A percentile compares a stretch with the other conserved stretches of the same genome.
phyloP scores from a whole-genome alignment of 2,797 vertebrate genomes.

The Benthosema pterotum region DNA sequence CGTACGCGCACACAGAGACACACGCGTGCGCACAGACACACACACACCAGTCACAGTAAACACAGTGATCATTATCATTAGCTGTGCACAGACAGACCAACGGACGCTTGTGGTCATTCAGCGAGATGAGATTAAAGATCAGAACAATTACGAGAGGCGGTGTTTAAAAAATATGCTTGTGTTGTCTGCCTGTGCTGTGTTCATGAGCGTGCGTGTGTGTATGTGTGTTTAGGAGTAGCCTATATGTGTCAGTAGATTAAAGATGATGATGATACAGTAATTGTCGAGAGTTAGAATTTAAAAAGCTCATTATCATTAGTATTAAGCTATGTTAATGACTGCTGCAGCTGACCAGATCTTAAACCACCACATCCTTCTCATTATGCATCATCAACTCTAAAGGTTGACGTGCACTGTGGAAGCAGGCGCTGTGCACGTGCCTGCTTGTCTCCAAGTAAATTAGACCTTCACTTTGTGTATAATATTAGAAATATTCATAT shows the following conservation, averaged over 20 bases:
- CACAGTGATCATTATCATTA: conserved; percentile 68
- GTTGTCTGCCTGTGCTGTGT: conserved; percentile 8
- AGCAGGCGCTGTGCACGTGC: neutral
- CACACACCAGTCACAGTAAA: neutral
- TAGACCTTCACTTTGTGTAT: too few relatives aligned
- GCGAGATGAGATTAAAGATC: conserved; percentile 43
- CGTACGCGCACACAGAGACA: conserved; percentile 18
- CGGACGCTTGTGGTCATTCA: conserved; percentile 70
- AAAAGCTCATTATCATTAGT: conserved; percentile 63
- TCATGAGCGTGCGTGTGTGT: neutral
- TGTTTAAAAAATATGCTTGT: conserved; percentile 16
- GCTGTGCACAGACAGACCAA: conserved; percentile 54
- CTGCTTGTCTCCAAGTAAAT: too few relatives aligned
- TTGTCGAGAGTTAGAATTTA: conserved; percentile 58
- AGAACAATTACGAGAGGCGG: conserved; percentile 61
- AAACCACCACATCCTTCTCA: conserved; percentile 48
- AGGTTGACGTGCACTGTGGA: neutral
- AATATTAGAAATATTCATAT: too few relatives aligned
- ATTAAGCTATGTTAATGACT: conserved; percentile 64
- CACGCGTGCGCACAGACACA: conserved; percentile 13
- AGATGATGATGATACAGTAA: conserved; percentile 59
- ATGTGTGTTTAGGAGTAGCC: neutral
- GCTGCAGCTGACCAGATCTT: conserved; percentile 41
- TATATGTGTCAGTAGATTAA: conserved; percentile 54
- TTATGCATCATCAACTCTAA: conserved; percentile 42